These are phyloP conservation scores for Glyptemys insculpta DNA, from an alignment of 2,797 vertebrate species.

Conservation along the genomic window DNA sequence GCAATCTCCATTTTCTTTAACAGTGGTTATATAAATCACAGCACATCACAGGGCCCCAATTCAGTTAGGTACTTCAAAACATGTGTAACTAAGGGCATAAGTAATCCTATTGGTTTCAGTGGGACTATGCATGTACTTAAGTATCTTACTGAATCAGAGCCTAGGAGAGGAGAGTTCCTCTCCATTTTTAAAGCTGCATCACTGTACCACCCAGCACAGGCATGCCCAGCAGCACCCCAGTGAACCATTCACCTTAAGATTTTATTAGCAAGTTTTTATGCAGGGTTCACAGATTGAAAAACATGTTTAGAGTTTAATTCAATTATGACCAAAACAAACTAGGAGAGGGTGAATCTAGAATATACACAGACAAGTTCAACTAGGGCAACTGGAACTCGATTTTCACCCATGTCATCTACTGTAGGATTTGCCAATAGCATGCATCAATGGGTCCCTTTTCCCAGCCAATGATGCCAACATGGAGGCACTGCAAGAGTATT, in stretches of 20 bases:
- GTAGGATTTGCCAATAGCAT: not conserved
- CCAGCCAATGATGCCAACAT: not conserved
- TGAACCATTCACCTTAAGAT: not conserved
- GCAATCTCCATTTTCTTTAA: not conserved
- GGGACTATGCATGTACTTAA: not conserved
- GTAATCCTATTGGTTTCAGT: not conserved
- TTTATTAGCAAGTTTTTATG: not conserved
- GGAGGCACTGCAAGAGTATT: not conserved
- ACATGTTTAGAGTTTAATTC: not conserved
- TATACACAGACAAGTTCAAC: not conserved
- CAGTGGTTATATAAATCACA: not conserved
- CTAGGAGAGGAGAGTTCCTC: not conserved
- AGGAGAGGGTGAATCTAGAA: not conserved
- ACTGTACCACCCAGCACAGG: not conserved
- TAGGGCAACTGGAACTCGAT: not conserved
- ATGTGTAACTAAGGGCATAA: not conserved
- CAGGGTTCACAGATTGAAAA: not conserved
- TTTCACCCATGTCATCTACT: not conserved
- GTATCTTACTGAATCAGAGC: not conserved
- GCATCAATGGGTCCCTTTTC: not conserved
- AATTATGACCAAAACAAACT: not conserved
- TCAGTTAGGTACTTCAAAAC: not conserved
- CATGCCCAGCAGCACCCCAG: not conserved
- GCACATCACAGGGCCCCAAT: not conserved
- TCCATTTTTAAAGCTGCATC: not conserved